Percentiles rank a stretch among this genome's conserved stretches.
These are phyloP conservation scores for Sander vitreus DNA, from an alignment of 2,113 vertebrate genomes.

Conservation along the genomic window DNA sequence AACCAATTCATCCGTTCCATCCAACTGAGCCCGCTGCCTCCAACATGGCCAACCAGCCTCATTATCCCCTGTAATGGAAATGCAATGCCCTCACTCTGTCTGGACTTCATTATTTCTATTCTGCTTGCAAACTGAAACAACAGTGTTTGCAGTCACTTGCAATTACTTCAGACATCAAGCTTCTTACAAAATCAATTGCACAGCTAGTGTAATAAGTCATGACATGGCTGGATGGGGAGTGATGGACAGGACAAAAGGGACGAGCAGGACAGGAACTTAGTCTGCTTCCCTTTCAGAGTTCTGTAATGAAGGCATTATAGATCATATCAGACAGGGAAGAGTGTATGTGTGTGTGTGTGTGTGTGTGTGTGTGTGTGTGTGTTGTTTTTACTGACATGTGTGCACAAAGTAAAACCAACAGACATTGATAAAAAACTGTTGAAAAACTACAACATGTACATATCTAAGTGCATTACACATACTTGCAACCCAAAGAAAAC, in stretches of 20 bases:
- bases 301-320: neutral
- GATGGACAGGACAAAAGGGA: slow-evolving; percentile 41
- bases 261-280: neutral
- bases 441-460: neutral
- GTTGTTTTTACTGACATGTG: neutral
- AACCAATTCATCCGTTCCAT: neutral
- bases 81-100: neutral
- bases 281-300: slow-evolving; percentile 16
- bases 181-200: slow-evolving; percentile 58
- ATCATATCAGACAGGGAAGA: slow-evolving; percentile 3
- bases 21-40: neutral
- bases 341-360: neutral
- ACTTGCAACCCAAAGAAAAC: neutral
- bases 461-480: neutral
- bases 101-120: neutral
- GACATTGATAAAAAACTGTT: no score
- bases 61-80: neutral
- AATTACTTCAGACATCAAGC: slow-evolving; percentile 61
- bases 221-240: slow-evolving; percentile 41
- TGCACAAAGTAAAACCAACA: slow-evolving; percentile 8
- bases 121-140: slow-evolving; percentile 28
- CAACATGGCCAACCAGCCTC: neutral
- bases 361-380: neutral
- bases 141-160: slow-evolving; percentile 60
- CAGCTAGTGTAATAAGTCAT: slow-evolving; percentile 57